Evolutionary conservation across 1,140 invertebrate genomes (phyloP).

Genomic region (Zaprionus davidi): DNA sequence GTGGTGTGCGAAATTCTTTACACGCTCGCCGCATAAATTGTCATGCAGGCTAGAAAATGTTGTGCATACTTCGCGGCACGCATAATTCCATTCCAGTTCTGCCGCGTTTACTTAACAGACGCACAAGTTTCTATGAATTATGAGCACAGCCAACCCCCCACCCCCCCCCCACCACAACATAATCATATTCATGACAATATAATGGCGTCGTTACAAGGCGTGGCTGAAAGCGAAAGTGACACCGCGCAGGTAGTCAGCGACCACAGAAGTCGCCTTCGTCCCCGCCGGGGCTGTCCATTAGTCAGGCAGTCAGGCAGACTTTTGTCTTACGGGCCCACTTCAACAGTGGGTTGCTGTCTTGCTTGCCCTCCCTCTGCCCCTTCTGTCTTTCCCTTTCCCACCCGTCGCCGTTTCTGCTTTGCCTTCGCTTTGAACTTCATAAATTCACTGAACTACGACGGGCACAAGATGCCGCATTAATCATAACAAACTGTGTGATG

Average conservation of each 20-base stretch:
- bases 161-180: conserved; percentile 12
- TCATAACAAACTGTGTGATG: conserved; percentile 43
- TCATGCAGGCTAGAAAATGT: conserved; percentile 36
- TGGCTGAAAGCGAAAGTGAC: conserved; percentile 9
- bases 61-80: conserved; percentile 47
- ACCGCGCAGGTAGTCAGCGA: conserved; percentile 24
- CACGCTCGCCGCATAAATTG: conserved; percentile 53
- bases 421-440: conserved; percentile 50
- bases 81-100: conserved; percentile 51
- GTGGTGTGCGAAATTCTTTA: conserved; percentile 39
- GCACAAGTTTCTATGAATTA: conserved; percentile 46
- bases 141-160: background rate
- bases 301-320: conserved; percentile 30
- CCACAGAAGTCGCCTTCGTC: conserved; percentile 39
- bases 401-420: background rate
- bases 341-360: no score
- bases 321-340: background rate
- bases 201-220: conserved; percentile 72
- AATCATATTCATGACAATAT: conserved; percentile 79
- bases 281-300: conserved; percentile 62
- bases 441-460: conserved; percentile 44
- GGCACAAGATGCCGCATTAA: conserved; percentile 53
- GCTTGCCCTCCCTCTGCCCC: background rate
- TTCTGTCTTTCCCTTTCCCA: no score
- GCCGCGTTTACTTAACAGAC: conserved; percentile 39